Percentiles rank a stretch among this genome's conserved stretches.
These are phyloP conservation scores for Eremobia ochroleuca DNA, from an alignment of 2,888 invertebrate genomes.

Conservation along the genomic window DNA sequence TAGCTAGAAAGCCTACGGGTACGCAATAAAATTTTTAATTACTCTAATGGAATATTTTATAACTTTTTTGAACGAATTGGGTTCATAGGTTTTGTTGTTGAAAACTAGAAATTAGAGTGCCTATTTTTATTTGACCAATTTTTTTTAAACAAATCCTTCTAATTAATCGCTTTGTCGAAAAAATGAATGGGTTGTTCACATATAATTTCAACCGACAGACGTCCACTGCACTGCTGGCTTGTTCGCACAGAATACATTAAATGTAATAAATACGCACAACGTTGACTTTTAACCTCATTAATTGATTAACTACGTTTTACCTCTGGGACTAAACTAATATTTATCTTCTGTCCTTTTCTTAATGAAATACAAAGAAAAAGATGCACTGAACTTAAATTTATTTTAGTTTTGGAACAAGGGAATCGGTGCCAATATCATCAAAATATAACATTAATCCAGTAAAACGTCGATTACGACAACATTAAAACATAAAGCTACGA, in stretches of 20 bases:
- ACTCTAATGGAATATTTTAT: slow-evolving; percentile 62
- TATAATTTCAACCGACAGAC: too few species aligned
- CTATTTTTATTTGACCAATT: not conserved
- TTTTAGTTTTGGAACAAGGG: too few species aligned
- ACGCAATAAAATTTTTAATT: slow-evolving; percentile 57
- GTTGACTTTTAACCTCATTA: not conserved
- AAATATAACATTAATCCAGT: not conserved
- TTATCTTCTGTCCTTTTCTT: too few species aligned
- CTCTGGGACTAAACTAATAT: too few species aligned
- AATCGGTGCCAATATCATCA: too few species aligned
- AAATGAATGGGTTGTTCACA: not conserved
- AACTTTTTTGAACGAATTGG: slow-evolving; percentile 18
- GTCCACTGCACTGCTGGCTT: too few species aligned
- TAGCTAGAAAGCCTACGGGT: slow-evolving; percentile 35
- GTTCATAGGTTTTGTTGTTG: not conserved
- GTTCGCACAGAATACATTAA: not conserved
- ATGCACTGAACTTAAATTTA: too few species aligned
- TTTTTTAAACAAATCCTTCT: not conserved
- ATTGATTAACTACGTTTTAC: not conserved
- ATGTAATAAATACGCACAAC: not conserved
- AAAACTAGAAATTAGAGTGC: too few species aligned
- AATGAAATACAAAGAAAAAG: too few species aligned
- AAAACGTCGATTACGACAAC: not conserved
- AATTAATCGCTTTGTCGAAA: not conserved
- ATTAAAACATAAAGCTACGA: slow-evolving; percentile 6